A percentile compares a stretch with the other conserved stretches of the same genome.
phyloP scores from a whole-genome alignment of 2,113 vertebrate species.

The Epinephelus lanceolatus region DNA sequence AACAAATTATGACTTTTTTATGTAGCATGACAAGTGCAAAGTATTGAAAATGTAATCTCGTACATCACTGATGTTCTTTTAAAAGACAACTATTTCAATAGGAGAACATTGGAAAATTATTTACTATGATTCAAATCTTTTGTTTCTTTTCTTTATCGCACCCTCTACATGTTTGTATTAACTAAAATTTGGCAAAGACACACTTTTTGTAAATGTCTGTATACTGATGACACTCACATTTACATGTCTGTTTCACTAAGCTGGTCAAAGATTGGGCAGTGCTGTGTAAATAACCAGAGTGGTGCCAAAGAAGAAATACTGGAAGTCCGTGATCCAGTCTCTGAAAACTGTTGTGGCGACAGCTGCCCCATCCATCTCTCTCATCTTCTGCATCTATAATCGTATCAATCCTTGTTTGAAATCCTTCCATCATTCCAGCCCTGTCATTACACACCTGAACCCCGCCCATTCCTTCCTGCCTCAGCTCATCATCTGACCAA shows the following conservation, averaged over 20 bases:
- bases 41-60: neutral
- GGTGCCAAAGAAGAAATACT: neutral
- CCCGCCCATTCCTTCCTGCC: neutral
- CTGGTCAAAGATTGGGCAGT: neutral
- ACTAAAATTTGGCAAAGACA: neutral
- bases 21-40: neutral
- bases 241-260: neutral
- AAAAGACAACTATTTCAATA: neutral
- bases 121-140: neutral
- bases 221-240: neutral
- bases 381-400: slow-evolving; percentile 15
- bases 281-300: neutral
- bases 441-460: slow-evolving; percentile 27
- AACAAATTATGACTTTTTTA: neutral
- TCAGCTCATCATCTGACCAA: slow-evolving; percentile 2
- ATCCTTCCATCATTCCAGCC: neutral
- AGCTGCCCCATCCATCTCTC: neutral
- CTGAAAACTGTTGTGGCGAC: neutral
- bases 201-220: neutral
- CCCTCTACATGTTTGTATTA: neutral
- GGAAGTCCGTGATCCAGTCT: neutral
- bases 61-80: neutral
- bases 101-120: neutral
- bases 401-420: slow-evolving; percentile 12
- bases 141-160: neutral